Percentiles rank a stretch among this genome's conserved stretches.
These are phyloP conservation scores for Pristiophorus japonicus DNA, from an alignment of 2,113 vertebrate genomes.

Conservation along the genomic window DNA sequence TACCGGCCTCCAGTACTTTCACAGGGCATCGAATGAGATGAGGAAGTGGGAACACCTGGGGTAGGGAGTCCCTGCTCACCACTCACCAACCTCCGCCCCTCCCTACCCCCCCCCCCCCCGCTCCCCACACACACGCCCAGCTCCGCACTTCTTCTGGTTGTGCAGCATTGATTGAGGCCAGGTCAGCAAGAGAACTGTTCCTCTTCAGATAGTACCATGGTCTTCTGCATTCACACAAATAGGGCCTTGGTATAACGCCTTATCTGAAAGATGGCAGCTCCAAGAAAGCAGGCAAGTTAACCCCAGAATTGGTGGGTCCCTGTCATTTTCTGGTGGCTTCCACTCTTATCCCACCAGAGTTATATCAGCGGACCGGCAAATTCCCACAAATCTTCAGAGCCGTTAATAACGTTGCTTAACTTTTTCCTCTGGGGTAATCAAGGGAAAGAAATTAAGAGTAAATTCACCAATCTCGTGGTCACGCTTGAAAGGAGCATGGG, in stretches of 20 bases:
- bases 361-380: neutral
- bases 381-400: neutral
- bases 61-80: too few relatives aligned
- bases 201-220: too few relatives aligned
- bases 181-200: too few relatives aligned
- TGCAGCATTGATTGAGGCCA: too few relatives aligned
- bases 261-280: too few relatives aligned
- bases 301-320: neutral
- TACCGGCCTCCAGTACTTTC: neutral
- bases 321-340: neutral
- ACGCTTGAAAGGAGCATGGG: neutral
- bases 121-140: too few relatives aligned
- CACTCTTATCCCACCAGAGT: neutral
- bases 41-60: too few relatives aligned
- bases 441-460: neutral
- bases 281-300: neutral
- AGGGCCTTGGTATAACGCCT: too few relatives aligned
- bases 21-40: neutral
- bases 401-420: neutral
- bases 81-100: too few relatives aligned
- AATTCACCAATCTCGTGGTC: neutral
- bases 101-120: too few relatives aligned
- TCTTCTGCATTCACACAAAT: too few relatives aligned
- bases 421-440: neutral
- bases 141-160: too few relatives aligned